Percentiles rank a stretch among this genome's conserved stretches.
These are phyloP conservation scores for Meriones unguiculatus DNA, from an alignment of 2,113 vertebrate genomes.

Conservation along the genomic window DNA sequence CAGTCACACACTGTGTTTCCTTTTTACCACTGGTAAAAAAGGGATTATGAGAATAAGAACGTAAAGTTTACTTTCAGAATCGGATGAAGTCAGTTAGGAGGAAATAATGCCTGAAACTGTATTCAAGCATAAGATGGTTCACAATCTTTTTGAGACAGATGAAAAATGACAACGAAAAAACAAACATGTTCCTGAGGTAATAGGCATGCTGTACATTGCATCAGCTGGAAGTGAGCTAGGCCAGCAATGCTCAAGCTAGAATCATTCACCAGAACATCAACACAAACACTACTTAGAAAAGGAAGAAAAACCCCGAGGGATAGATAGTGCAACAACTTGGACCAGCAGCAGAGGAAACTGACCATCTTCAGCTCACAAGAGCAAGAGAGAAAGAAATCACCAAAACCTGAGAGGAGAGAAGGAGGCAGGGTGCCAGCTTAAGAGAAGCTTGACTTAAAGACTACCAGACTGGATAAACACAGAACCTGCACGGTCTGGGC, in stretches of 20 bases:
- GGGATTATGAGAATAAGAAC: neutral
- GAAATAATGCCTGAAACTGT: neutral
- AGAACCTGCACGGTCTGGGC: neutral
- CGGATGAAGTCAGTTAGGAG: neutral
- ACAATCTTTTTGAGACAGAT: neutral
- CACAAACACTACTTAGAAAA: neutral
- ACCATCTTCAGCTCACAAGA: neutral
- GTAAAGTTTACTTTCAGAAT: neutral
- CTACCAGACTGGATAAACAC: neutral
- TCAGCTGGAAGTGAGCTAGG: neutral
- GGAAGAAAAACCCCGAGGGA: neutral
- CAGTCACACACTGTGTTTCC: neutral
- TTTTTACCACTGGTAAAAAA: neutral
- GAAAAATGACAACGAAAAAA: neutral
- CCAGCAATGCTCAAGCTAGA: neutral
- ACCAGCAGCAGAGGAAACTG: neutral
- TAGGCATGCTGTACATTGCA: neutral
- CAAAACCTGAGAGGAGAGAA: neutral
- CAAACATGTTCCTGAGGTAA: neutral
- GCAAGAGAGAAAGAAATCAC: neutral
- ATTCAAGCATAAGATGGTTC: neutral
- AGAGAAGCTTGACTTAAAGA: neutral
- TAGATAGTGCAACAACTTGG: neutral
- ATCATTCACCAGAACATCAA: neutral
- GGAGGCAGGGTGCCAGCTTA: neutral